phyloP scores from a whole-genome alignment of 2,888 invertebrate species.

The Himalopsyche japonica region DNA sequence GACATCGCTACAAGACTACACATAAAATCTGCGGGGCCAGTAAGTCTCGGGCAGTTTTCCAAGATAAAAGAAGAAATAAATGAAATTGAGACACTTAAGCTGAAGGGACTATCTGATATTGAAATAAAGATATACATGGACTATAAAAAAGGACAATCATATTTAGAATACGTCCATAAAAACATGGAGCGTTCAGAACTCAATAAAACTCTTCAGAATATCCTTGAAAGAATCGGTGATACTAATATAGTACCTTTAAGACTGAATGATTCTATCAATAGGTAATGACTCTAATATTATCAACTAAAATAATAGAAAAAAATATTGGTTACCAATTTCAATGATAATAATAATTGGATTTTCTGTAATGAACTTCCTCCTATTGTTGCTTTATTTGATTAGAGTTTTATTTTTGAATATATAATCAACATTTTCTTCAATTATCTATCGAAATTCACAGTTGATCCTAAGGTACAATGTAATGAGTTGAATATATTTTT shows the following conservation, averaged over 20 bases:
- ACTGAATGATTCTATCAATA: neutral
- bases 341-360: neutral
- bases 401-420: neutral
- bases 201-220: conserved; percentile 35
- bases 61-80: conserved; percentile 50
- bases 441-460: neutral
- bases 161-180: conserved; percentile 44
- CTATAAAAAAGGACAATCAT: conserved; percentile 50
- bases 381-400: no score
- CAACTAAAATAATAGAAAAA: no score
- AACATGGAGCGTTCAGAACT: conserved; percentile 43
- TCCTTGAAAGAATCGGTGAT: conserved; percentile 35
- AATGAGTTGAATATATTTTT: no score
- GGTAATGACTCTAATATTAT: no score
- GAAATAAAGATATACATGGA: conserved; percentile 59
- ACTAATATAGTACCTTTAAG: neutral
- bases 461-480: no score
- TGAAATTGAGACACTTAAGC: conserved; percentile 54
- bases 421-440: neutral
- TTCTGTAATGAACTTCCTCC: neutral
- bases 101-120: conserved; percentile 53
- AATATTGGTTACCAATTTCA: neutral
- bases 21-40: conserved; percentile 48
- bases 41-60: conserved; percentile 53
- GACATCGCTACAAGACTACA: neutral